Conservation (phyloP, 2,113 vertebrate species). For the Phalacrocorax pelagicus region DNA sequence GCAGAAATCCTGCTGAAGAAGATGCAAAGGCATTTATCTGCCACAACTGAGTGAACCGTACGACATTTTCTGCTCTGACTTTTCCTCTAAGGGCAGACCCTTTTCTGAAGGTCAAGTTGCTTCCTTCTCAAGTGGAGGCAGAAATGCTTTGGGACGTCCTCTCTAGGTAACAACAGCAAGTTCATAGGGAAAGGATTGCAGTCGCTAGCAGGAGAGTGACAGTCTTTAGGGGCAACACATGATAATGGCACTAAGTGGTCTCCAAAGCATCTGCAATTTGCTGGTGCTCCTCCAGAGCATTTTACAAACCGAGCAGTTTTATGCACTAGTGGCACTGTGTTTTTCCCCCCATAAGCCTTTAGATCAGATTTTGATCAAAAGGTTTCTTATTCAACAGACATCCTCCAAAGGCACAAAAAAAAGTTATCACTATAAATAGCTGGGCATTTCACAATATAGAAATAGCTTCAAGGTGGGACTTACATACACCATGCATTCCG, state of each 20-base stretch:
- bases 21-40: not conserved
- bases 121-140: not conserved
- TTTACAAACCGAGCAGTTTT: not conserved
- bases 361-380: not conserved
- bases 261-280: not conserved
- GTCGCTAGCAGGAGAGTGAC: not conserved
- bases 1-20: not conserved
- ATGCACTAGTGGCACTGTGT: not conserved
- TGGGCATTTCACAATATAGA: not conserved
- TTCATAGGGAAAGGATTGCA: not conserved
- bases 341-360: not conserved
- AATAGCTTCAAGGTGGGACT: not conserved
- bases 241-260: not conserved
- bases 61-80: not conserved
- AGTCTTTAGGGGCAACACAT: not conserved
- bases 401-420: not conserved
- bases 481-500: rapidly evolving
- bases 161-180: not conserved
- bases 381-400: not conserved
- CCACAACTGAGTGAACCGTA: not conserved
- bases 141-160: not conserved
- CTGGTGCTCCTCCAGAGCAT: not conserved
- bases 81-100: not conserved
- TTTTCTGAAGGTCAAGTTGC: not conserved
- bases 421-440: not conserved